Evolutionary conservation across 2,797 vertebrate genomes (phyloP).

Genomic region (Vireo griseus): DNA sequence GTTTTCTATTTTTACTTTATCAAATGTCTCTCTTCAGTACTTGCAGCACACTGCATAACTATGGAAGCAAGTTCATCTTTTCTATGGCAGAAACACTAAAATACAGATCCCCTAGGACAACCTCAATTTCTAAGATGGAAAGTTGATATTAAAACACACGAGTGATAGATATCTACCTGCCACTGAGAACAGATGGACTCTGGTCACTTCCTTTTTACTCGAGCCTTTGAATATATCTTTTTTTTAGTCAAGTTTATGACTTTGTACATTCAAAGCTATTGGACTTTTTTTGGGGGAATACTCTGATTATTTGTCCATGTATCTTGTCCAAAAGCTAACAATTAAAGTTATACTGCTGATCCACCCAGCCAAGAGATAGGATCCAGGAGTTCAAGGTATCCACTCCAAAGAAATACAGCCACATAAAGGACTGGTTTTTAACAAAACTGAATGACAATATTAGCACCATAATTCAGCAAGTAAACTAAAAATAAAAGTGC

Average conservation of each 20-base stretch:
- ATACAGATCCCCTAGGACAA: not conserved
- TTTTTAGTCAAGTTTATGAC: not conserved
- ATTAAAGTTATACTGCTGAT: not conserved
- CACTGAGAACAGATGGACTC: not conserved
- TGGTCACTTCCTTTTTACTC: not conserved
- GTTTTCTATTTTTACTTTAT: not conserved
- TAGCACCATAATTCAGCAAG: not conserved
- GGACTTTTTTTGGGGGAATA: not conserved
- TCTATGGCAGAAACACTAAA: not conserved
- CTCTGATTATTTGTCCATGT: not conserved
- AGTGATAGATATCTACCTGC: not conserved
- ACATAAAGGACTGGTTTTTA: not conserved
- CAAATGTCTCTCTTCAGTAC: not conserved
- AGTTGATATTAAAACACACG: not conserved
- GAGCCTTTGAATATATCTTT: not conserved
- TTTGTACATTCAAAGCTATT: not conserved
- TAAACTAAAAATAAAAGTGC: not conserved
- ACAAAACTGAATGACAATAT: not conserved
- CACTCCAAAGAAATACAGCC: not conserved
- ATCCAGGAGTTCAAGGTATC: not conserved
- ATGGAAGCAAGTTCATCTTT: not conserved
- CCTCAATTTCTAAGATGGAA: not conserved
- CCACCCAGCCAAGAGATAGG: not conserved
- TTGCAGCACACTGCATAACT: not conserved
- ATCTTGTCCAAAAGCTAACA: not conserved